Evolutionary conservation across 2,797 vertebrate genomes (phyloP).

Genomic region (Anomalospiza imberbis): DNA sequence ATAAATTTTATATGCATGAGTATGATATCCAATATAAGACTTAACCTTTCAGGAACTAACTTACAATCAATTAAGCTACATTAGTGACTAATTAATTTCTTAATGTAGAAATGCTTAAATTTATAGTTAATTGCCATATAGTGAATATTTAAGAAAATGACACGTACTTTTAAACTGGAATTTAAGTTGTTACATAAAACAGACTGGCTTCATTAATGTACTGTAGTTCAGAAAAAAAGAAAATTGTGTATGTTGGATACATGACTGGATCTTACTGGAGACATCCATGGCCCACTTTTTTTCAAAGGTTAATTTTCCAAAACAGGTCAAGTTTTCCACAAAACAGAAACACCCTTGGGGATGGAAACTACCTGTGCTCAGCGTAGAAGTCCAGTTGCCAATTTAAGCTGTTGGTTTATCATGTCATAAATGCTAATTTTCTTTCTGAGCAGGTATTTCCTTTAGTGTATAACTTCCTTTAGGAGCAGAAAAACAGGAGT

Average conservation of each 20-base stretch:
- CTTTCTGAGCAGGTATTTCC: conserved; percentile 19
- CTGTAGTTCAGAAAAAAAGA: neutral
- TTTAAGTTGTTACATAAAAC: neutral
- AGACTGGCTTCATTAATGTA: neutral
- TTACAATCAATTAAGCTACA: neutral
- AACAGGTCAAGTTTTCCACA: neutral
- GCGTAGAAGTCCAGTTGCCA: neutral
- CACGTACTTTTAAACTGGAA: neutral
- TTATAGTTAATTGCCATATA: neutral
- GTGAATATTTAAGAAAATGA: neutral
- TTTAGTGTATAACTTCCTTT: conserved; percentile 20
- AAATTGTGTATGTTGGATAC: neutral
- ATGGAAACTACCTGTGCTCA: conserved; percentile 2
- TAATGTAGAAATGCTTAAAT: neutral
- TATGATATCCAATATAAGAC: neutral
- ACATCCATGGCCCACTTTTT: neutral
- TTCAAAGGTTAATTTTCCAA: neutral
- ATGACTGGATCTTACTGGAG: neutral
- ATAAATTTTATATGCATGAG: neutral
- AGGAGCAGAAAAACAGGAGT: conserved; percentile 14
- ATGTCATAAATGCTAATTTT: conserved; percentile 1
- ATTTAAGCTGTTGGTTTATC: conserved; percentile 26
- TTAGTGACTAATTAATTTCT: neutral
- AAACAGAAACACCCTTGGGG: conserved; percentile 22
- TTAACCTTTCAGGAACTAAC: neutral